Base-by-base conservation (phyloP, 2,113 vertebrate species). In the Noturus placidus region DNA sequence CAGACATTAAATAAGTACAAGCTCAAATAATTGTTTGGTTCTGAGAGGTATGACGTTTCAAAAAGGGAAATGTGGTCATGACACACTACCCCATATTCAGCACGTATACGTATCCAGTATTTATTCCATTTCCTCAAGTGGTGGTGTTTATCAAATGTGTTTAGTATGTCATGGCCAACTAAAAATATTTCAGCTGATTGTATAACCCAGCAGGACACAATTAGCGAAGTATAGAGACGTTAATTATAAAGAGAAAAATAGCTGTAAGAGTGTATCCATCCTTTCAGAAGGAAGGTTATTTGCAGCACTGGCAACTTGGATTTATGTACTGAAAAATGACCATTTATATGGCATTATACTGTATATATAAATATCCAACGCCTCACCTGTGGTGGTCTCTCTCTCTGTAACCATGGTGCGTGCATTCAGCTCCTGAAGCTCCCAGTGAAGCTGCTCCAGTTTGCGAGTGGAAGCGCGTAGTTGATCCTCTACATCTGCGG, bases 351-450 rank as follows among this genome's bases (percentile, higher is more conserved):
- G 56, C 20, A 61, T 42, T 22, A 57, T n/a, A n/a, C n/a, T n/a
- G n/a, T n/a, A n/a, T n/a, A n/a, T 42, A 42, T 42, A 42, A 11
- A 80, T 81, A 59, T 10, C 2, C 35, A 86, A 17, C 9, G 10
- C 17, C 52, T 88, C 46, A 95, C 95, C 94, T 89, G 93, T 57
- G 35, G 42, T 9, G 69, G 57, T 78, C 19, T 93, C 92, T 84
- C 90, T 94, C 85, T 95, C 93, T 9, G 93, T 91, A 38, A 93
- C 92, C 94, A 96, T 94, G 8, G 93, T 93, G 14, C 92, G 92
- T n/a, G 95, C 94, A 0, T 95, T 95, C 50, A 96, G 92, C 88
- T 96, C 95, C 91, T 96, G 95, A 70, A 96, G 92, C 52, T 96
- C 89, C 92, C 90, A 92, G 89, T 95, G 95, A 22, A 96, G 54